Base-by-base conservation (phyloP, 2,888 invertebrate species). In the Isotomurus palustris region DNA sequence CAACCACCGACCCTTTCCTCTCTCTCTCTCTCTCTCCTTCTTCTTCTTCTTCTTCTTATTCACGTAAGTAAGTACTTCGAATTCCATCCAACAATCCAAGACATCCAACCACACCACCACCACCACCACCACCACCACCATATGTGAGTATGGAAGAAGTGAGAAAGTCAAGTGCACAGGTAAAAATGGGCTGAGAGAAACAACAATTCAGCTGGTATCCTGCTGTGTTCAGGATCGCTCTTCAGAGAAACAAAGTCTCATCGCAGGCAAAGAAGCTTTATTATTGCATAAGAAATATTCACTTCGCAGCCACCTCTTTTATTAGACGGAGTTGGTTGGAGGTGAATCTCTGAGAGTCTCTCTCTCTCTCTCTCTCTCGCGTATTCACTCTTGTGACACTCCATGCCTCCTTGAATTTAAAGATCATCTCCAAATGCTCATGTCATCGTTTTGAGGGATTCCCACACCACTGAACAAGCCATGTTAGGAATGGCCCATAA, bases 1-100 rank as follows among this genome's bases (percentile, higher is more conserved):
- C n/a, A n/a, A n/a, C n/a, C n/a, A n/a, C n/a, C n/a, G 56, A 59
- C 57, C 54, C 40, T 45, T 52, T 47, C 41, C n/a, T 49, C 43
- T 35, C 48, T 25, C 52, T 52, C 35, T 52, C 43, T 45, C 29
- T 50, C 50, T 36, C 44, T 36, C 28, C 44, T 24, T 38, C 41
- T 36, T 8, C 10, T 21, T 25, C 27, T 36, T 27, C 21, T 17
- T 10, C 48, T 29, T 8, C 19, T 49, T 21, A n/a, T n/a, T n/a
- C n/a, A n/a, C n/a, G n/a, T n/a, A n/a, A n/a, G n/a, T n/a, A n/a
- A n/a, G n/a, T n/a, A n/a, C n/a, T n/a, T n/a, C n/a, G n/a, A n/a
- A n/a, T n/a, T n/a, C n/a, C n/a, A n/a, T n/a, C n/a, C n/a, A n/a
- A n/a, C n/a, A n/a, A n/a, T n/a, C n/a, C n/a, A n/a, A n/a, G n/a